A percentile compares a stretch with the other conserved stretches of the same genome.
Conservation (phyloP, 2,113 vertebrate genomes). For the Proteles cristata region DNA sequence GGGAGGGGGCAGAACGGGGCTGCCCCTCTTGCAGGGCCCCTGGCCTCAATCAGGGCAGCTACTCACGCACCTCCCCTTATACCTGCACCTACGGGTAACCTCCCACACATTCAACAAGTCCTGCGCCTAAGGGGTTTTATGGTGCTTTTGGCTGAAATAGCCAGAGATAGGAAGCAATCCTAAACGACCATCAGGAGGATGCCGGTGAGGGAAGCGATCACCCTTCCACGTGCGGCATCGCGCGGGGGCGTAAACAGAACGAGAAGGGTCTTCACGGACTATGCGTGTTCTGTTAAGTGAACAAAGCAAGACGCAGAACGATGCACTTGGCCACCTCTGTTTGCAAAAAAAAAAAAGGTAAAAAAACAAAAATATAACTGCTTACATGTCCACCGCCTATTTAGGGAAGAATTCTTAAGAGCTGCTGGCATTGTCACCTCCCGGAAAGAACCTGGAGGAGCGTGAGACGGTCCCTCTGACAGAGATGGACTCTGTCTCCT, state of each 20-base stretch:
- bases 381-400: rapidly evolving
- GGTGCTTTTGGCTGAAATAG: rapidly evolving
- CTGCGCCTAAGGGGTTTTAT: rapidly evolving
- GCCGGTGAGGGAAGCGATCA: rapidly evolving
- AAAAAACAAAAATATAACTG: neutral
- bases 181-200: rapidly evolving
- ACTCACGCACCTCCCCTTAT: rapidly evolving
- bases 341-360: neutral
- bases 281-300: neutral
- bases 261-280: rapidly evolving
- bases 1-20: rapidly evolving
- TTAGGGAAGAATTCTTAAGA: too few species aligned
- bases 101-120: too few species aligned
- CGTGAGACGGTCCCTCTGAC: neutral
- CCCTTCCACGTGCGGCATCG: neutral
- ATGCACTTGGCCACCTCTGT: rapidly evolving
- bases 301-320: rapidly evolving
- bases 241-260: rapidly evolving
- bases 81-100: too few species aligned
- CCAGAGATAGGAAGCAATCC: neutral
- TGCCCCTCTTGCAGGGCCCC: rapidly evolving
- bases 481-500: neutral
- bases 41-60: rapidly evolving
- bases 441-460: rapidly evolving
- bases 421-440: rapidly evolving